Base-by-base conservation (phyloP, 2,113 vertebrate genomes). In the Psettodes erumei region DNA sequence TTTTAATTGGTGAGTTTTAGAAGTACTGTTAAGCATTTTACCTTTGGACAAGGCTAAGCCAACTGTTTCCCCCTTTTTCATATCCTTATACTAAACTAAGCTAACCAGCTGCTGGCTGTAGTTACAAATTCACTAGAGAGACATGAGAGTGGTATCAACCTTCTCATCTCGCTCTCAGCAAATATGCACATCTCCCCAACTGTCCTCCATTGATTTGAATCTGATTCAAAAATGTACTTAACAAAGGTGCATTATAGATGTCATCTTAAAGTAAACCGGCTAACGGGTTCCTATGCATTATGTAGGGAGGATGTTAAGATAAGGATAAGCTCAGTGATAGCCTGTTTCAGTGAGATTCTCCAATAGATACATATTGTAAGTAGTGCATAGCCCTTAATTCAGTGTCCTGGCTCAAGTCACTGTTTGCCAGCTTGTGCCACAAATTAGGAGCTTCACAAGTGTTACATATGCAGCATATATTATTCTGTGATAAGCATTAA, bases 271-370 rank as follows among this genome's bases (percentile, higher is more conserved):
- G 25, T 8, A 56, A 27, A 32, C 37, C 56, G 64, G 47, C 37
- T 38, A 65, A 43, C 58, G 35, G 37, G 55, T 79, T 59, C 23
- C 42, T n/a, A 18, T 58, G 56, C 32, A 50, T 62, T 40, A 50
- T 68, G 21, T 33, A 71, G 33, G 2, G 4, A 66, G 73, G 79
- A 83, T 51, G 63, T 67, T 65, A 58, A 62, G 76, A 75, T 72
- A 40, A 40, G 8, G 33, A 59, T n/a, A n/a, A n/a, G n/a, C n/a
- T 73, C 55, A 35, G 4, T 28, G 8, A 66, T 12, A 21, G 21
- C 9, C 32, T 61, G 23, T 55, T 75, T 23, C 8, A 50, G 5
- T 25, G 4, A 35, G 23, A 43, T 63, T 50, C 40, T 72, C n/a
- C 6, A 40, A 10, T 3, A 71, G 28, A n/a, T 21, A 18, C 15